A percentile compares a stretch with the other conserved stretches of the same genome.
Evolutionary conservation across 1,140 invertebrate genomes (phyloP).

Genomic region (Luehdorfia chinensis): DNA sequence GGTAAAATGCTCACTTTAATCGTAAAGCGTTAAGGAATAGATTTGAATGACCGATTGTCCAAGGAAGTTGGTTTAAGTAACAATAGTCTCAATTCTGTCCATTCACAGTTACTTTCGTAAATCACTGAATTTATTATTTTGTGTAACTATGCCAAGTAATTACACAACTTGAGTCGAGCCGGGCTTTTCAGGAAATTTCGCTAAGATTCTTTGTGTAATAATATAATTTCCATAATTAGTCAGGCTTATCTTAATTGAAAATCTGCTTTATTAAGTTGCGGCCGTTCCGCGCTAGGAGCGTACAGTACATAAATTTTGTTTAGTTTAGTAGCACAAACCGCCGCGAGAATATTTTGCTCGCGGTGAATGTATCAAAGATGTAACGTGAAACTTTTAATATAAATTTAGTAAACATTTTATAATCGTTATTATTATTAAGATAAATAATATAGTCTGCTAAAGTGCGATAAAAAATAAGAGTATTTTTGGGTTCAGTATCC

Average conservation of each 20-base stretch:
- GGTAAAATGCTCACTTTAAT: too few species aligned
- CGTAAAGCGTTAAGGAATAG: too few species aligned
- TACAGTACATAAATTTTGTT: slow-evolving; percentile 8
- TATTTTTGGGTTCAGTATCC: too few species aligned
- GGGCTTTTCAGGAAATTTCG: not conserved
- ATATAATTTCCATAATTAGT: slow-evolving; percentile 19
- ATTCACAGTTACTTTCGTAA: too few species aligned
- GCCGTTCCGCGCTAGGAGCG: not conserved
- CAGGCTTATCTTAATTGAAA: slow-evolving; percentile 16
- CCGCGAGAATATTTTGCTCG: not conserved
- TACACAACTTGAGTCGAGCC: not conserved
- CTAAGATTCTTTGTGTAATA: slow-evolving; percentile 14
- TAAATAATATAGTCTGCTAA: too few species aligned
- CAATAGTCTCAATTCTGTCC: too few species aligned
- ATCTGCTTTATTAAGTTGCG: slow-evolving; percentile 14
- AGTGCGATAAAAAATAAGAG: too few species aligned
- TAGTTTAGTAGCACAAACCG: not conserved
- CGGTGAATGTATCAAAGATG: not conserved
- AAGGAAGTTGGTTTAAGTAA: too few species aligned
- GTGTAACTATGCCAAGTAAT: slow-evolving; percentile 5
- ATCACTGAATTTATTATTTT: not conserved
- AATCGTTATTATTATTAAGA: too few species aligned
- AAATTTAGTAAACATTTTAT: too few species aligned
- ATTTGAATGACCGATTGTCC: too few species aligned
- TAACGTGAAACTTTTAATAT: too few species aligned